Conservation (phyloP, 2,888 invertebrate species). For the Leptothorax acervorum region DNA sequence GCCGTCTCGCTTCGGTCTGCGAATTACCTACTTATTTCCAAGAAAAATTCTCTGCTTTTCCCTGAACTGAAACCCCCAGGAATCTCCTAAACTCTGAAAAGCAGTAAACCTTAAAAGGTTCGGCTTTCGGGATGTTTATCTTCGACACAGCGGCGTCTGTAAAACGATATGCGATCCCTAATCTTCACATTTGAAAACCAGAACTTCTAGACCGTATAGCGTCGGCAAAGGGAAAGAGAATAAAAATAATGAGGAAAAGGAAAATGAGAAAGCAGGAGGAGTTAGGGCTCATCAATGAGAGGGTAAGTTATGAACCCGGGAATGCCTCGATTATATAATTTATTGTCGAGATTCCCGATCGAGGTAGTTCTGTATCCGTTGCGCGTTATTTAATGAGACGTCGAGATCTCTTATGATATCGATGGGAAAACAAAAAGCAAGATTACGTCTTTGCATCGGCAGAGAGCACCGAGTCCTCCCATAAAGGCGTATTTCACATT, state of each 20-base stretch:
- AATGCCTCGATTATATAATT: constrained; percentile 67
- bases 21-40: constrained; percentile 51
- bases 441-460: neutral
- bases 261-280: neutral
- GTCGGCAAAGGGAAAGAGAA: neutral
- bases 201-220: constrained; percentile 48
- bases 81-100: neutral
- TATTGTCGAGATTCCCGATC: constrained; percentile 51
- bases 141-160: constrained; percentile 58
- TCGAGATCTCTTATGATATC: constrained; percentile 36
- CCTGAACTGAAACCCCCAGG: neutral
- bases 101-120: neutral
- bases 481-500: neutral
- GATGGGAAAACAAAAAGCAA: neutral
- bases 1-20: neutral
- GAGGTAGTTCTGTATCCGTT: neutral
- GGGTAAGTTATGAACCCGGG: constrained; percentile 12
- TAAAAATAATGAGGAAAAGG: neutral
- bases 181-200: constrained; percentile 38
- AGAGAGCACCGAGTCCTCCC: neutral
- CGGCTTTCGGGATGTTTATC: constrained; percentile 58
- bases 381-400: constrained; percentile 59
- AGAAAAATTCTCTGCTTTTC: constrained; percentile 60
- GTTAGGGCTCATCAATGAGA: neutral
- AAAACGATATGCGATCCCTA: constrained; percentile 43